phyloP scores from a whole-genome alignment of 2,113 vertebrate genomes.

The Pyrgilauda ruficollis region DNA sequence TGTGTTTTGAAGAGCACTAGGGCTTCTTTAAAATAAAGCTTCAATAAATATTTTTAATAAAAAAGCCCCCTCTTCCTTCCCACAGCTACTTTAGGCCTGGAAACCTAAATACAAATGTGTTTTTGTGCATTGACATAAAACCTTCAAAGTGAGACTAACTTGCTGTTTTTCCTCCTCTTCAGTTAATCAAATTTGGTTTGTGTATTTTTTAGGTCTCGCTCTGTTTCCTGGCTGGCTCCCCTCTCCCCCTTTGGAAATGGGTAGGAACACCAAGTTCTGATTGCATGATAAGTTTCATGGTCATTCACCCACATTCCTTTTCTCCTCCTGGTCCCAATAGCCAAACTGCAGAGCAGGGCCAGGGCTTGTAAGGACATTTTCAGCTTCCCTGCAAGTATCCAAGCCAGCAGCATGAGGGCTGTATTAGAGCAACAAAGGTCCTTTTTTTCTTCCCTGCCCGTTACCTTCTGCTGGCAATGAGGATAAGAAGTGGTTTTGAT shows the following conservation, averaged over 20 bases:
- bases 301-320: neutral
- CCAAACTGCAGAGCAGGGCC: neutral
- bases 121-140: neutral
- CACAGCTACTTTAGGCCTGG: neutral
- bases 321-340: neutral
- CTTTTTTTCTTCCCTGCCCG: neutral
- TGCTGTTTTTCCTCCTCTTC: neutral
- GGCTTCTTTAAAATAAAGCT: neutral
- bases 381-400: neutral
- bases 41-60: neutral
- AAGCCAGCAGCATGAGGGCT: neutral
- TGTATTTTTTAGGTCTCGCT: neutral
- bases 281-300: neutral
- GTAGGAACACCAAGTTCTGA: neutral
- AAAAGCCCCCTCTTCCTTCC: neutral
- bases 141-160: neutral
- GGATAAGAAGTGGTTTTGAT: neutral
- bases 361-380: neutral
- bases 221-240: neutral
- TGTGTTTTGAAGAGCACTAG: neutral
- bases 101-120: neutral
- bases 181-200: neutral
- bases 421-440: accelerated
- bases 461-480: neutral
- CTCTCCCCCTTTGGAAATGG: neutral